phyloP scores from a whole-genome alignment of 2,797 vertebrate genomes.

The Arnoldichthys spilopterus region DNA sequence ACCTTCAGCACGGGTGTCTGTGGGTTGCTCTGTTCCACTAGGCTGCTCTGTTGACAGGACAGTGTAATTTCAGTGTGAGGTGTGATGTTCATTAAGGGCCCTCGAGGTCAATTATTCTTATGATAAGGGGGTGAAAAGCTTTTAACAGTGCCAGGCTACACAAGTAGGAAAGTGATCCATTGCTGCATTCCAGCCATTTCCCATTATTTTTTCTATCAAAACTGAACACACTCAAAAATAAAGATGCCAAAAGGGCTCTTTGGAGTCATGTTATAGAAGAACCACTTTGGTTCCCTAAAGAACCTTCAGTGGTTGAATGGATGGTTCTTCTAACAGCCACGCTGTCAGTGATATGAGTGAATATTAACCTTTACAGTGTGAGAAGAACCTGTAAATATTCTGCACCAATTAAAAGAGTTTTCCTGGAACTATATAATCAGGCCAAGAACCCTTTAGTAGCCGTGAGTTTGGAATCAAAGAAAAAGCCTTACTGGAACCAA shows the following conservation, averaged over 20 bases:
- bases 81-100: slow-evolving; percentile 55
- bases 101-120: slow-evolving; percentile 59
- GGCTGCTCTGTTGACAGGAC: slow-evolving; percentile 47
- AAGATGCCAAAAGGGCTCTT: not conserved
- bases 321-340: too few species aligned
- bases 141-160: slow-evolving; percentile 47
- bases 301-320: not conserved
- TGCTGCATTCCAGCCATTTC: slow-evolving; percentile 36
- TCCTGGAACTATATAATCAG: not conserved
- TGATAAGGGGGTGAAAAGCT: slow-evolving; percentile 47
- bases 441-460: too few species aligned
- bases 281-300: not conserved
- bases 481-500: too few species aligned
- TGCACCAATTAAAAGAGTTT: too few species aligned
- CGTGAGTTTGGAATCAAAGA: too few species aligned
- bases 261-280: not conserved
- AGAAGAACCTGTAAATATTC: too few species aligned
- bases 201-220: slow-evolving; percentile 49
- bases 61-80: slow-evolving; percentile 46
- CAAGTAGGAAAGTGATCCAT: slow-evolving; percentile 44
- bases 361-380: too few species aligned
- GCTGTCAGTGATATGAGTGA: not conserved
- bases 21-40: slow-evolving; percentile 29
- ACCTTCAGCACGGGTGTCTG: slow-evolving; percentile 48
- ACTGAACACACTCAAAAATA: slow-evolving; percentile 13